Evolutionary conservation across 2,113 vertebrate genomes (phyloP).

Genomic region (Semnornis frantzii): DNA sequence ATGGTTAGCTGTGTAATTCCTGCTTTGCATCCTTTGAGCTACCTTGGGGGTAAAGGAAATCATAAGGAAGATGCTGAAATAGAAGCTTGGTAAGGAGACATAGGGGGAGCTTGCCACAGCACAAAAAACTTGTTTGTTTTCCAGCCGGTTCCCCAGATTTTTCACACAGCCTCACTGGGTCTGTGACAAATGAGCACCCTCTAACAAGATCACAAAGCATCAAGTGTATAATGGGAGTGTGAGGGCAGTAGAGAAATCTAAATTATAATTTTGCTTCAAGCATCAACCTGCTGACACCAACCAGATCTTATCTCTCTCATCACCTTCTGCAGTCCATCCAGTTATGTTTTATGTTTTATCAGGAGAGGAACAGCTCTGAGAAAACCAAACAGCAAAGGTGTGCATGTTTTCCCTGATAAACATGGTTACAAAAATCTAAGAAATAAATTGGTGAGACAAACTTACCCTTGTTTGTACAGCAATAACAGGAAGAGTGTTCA

Average conservation of each 20-base stretch:
- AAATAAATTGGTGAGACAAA: background rate
- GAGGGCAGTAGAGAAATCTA: background rate
- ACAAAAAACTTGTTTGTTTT: background rate
- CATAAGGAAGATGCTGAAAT: background rate
- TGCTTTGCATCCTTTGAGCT: background rate
- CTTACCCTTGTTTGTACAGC: background rate
- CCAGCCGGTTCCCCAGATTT: background rate
- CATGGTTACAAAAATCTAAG: background rate
- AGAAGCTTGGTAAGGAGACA: background rate
- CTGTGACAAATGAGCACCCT: fast-evolving
- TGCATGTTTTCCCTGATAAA: background rate
- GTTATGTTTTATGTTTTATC: background rate
- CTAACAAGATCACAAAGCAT: background rate
- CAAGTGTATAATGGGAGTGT: background rate
- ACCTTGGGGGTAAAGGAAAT: background rate
- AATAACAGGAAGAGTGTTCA: background rate
- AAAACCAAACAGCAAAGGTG: background rate
- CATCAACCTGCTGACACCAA: background rate
- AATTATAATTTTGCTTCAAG: background rate
- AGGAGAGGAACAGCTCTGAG: background rate
- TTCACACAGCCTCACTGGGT: background rate
- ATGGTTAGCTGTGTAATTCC: background rate
- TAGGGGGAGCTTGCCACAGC: background rate
- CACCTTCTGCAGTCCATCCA: background rate
- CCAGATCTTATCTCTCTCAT: background rate